Evolutionary conservation across 2,888 invertebrate genomes (phyloP).

Genomic region (Aquatica leii): DNA sequence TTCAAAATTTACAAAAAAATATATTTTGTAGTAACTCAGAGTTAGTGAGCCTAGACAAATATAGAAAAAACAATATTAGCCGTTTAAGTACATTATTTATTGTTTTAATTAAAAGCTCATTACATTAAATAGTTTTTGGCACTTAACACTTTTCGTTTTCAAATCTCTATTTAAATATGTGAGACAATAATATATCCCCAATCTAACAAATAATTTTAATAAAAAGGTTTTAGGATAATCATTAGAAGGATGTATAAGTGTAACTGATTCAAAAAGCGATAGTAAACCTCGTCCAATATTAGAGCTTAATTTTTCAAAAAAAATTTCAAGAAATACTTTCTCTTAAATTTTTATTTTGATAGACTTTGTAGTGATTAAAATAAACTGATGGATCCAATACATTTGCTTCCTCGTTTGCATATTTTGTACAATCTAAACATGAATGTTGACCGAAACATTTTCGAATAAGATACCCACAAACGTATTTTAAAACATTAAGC

Average conservation of each 20-base stretch:
- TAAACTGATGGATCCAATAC: neutral
- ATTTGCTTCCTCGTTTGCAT: slow-evolving; percentile 2
- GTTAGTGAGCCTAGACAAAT: no score
- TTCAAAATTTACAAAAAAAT: no score
- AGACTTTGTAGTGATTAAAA: neutral
- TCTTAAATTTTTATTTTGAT: slow-evolving; percentile 1
- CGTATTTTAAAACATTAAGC: slow-evolving; percentile 7
- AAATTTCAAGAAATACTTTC: neutral
- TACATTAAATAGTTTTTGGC: no score
- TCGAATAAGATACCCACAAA: slow-evolving; percentile 7
- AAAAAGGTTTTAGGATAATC: neutral
- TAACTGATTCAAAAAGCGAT: neutral
- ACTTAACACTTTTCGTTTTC: neutral
- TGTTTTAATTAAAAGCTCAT: no score
- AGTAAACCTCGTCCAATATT: neutral
- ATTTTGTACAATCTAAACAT: neutral
- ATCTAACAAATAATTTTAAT: slow-evolving; percentile 2
- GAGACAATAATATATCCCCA: neutral
- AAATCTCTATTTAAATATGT: neutral
- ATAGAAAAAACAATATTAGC: no score
- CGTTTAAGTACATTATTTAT: no score
- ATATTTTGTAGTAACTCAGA: no score
- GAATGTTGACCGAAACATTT: slow-evolving; percentile 13
- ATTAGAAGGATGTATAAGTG: neutral
- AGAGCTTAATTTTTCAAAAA: neutral